phyloP scores from a whole-genome alignment of 2,113 vertebrate genomes.

The Cepphus grylle region DNA sequence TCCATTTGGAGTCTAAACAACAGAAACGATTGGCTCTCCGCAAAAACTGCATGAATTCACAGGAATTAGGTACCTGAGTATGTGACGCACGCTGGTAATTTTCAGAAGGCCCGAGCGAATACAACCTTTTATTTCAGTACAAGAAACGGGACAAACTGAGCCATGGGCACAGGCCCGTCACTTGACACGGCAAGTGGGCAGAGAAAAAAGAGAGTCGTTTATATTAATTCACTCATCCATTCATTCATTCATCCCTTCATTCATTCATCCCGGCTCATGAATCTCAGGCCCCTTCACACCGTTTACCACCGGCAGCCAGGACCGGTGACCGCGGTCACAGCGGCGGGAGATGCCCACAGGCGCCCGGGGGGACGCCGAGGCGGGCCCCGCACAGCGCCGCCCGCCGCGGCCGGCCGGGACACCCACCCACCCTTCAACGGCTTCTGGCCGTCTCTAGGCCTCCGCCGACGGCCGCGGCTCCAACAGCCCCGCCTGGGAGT shows the following conservation, averaged over 20 bases:
- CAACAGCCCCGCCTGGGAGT: not conserved
- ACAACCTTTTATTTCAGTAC: not conserved
- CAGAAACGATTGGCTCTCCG: rapidly evolving
- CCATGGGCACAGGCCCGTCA: rapidly evolving
- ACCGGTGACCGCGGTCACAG: rapidly evolving
- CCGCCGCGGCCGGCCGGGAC: not conserved
- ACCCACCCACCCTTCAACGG: too few relatives aligned
- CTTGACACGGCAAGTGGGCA: rapidly evolving
- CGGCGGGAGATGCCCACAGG: rapidly evolving
- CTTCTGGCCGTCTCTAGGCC: not conserved
- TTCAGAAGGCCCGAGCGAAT: not conserved
- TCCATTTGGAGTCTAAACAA: not conserved
- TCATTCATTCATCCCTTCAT: too few relatives aligned
- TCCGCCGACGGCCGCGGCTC: not conserved
- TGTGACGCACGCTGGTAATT: rapidly evolving
- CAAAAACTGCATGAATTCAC: not conserved
- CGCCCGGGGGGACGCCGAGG: not conserved
- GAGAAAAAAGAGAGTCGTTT: not conserved
- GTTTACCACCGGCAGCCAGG: rapidly evolving
- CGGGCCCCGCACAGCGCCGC: not conserved
- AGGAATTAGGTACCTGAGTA: rapidly evolving
- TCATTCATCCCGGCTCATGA: rapidly evolving
- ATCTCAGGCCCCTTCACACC: not conserved
- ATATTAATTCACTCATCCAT: rapidly evolving
- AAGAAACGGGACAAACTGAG: not conserved